phyloP scores from a whole-genome alignment of 2,797 vertebrate genomes.

The Anabas testudineus region DNA sequence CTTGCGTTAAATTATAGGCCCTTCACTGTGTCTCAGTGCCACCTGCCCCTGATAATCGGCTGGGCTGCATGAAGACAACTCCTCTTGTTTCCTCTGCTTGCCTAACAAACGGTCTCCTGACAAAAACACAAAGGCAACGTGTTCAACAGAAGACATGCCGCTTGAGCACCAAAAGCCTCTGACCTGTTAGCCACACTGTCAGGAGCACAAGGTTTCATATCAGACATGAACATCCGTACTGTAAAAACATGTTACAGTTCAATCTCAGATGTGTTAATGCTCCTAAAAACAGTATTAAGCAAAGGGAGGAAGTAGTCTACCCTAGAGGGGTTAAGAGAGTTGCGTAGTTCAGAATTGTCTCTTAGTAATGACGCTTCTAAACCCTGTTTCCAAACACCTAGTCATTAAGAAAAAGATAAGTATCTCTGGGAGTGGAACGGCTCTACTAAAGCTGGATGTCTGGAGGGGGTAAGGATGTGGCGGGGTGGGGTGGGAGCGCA shows the following conservation, averaged over 20 bases:
- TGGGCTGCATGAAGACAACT: slow-evolving; percentile 54
- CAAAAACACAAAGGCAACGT: slow-evolving; percentile 53
- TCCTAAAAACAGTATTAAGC: slow-evolving; percentile 32
- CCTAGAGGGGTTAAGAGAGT: slow-evolving; percentile 58
- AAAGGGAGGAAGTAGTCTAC: slow-evolving; percentile 55
- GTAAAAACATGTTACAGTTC: slow-evolving; percentile 27
- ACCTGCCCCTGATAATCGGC: slow-evolving; percentile 73
- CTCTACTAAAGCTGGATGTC: slow-evolving; percentile 73
- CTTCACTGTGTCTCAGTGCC: slow-evolving; percentile 63
- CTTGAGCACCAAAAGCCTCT: slow-evolving; percentile 24
- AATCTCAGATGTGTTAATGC: slow-evolving; percentile 18
- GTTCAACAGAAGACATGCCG: slow-evolving; percentile 34
- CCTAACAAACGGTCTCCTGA: slow-evolving; percentile 51
- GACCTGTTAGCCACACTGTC: slow-evolving; percentile 26
- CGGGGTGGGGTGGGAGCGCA: slow-evolving; percentile 50
- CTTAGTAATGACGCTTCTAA: slow-evolving; percentile 74
- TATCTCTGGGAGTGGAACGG: slow-evolving; percentile 75
- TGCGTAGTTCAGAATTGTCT: slow-evolving; percentile 66
- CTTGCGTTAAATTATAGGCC: slow-evolving; percentile 73
- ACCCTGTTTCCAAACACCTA: slow-evolving; percentile 75
- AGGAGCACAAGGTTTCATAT: slow-evolving; percentile 29
- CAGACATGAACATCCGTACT: slow-evolving; percentile 37
- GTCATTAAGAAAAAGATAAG: slow-evolving; percentile 82
- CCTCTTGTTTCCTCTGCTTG: slow-evolving; percentile 65
- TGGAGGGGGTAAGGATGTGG: slow-evolving; percentile 72